Base-by-base conservation (phyloP, 2,888 invertebrate species). In the Xanthorhoe spadicearia region DNA sequence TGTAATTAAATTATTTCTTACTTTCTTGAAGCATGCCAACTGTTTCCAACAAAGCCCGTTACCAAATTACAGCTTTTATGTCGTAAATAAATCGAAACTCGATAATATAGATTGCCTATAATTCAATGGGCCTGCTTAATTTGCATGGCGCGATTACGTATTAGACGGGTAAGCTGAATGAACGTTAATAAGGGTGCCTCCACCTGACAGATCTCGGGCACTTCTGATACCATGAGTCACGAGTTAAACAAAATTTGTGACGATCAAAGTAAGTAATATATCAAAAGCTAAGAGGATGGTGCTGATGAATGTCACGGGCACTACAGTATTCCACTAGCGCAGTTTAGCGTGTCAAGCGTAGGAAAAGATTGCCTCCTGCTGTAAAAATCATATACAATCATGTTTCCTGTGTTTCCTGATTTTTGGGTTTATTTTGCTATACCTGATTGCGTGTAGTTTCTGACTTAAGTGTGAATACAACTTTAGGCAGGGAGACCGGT, bases 91-190 rank as follows among this genome's bases (percentile, higher is more conserved):
- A 67, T 63, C 55, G 62, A 64, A 66, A 58, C 61, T 64, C 65
- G 59, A 62, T 70, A 68, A 67, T 70, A 68, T 64, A 72, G 72
- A 73, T 72, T 70, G 70, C 69, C 68, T 70, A 71, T 70, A 71
- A 72, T 66, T 70, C 70, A 70, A 69, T 72, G 68, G 67, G 68
- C 60, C 57, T 69, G 68, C 70, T 74, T 77, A 78, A 81, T 80
- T 81, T 76, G 74, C 75, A 77, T 76, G 67, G 68, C 73, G 67
- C 73, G 60, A 72, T 77, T 75, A 73, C 71, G 72, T 68, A 73
- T 73, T 69, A 74, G 66, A 61, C 52, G 63, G 68, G 73, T 66
- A 67, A 64, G 64, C 15, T 61, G 60, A 54, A 61, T 49, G 64
- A 35, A 61, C 43, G 61, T 48, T 19, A 23, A 18, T 55, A 53